phyloP scores from a whole-genome alignment of 2,797 vertebrate genomes.

The Tinamus major region DNA sequence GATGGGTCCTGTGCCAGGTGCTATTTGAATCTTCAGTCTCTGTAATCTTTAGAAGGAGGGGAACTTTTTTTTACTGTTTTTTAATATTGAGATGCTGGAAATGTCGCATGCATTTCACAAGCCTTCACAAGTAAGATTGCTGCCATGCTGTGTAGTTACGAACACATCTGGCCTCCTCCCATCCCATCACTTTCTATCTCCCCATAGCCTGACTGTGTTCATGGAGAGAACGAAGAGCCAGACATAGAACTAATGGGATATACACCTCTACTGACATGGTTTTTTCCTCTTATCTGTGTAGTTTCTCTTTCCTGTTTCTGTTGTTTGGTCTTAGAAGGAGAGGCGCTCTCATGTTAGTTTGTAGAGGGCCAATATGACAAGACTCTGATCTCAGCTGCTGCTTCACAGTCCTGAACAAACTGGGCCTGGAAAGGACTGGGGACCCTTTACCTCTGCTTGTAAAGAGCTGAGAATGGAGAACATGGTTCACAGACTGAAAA shows the following conservation, averaged over 20 bases:
- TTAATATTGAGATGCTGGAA: not conserved
- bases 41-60: not conserved
- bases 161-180: not conserved
- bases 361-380: not conserved
- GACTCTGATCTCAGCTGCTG: not conserved
- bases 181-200: not conserved
- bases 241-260: fast-evolving
- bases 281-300: fast-evolving
- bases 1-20: not conserved
- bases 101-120: not conserved
- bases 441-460: not conserved
- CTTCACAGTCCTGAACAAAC: not conserved
- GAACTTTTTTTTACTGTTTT: not conserved
- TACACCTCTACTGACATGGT: not conserved
- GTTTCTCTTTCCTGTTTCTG: not conserved
- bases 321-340: not conserved
- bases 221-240: not conserved
- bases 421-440: not conserved
- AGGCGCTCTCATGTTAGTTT: not conserved
- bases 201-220: not conserved
- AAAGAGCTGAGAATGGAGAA: not conserved
- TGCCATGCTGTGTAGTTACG: not conserved
- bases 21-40: not conserved
- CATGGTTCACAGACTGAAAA: not conserved
- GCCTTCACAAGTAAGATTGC: not conserved